A percentile compares a stretch with the other conserved stretches of the same genome.
phyloP scores from a whole-genome alignment of 2,113 vertebrate genomes.

The Amphilophus citrinellus region DNA sequence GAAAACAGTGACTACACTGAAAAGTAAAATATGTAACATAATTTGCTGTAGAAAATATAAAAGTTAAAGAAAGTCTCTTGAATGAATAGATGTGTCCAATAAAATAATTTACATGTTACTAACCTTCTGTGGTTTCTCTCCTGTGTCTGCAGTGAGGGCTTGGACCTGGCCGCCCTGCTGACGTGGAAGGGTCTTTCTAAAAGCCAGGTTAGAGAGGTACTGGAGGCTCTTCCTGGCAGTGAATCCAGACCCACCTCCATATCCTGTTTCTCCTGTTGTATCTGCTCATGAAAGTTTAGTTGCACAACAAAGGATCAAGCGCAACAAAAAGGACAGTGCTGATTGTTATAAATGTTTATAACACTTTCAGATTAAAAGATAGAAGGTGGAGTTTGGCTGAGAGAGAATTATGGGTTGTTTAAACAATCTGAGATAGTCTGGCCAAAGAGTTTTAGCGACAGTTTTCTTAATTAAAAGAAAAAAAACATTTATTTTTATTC shows the following conservation, averaged over 20 bases:
- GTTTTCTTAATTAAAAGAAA: neutral
- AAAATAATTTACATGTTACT: neutral
- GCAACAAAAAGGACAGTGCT: neutral
- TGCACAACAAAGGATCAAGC: neutral
- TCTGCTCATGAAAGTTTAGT: neutral
- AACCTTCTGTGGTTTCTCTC: neutral
- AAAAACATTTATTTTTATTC: neutral
- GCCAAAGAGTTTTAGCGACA: neutral
- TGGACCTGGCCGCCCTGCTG: slow-evolving; percentile 46
- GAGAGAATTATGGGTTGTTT: neutral
- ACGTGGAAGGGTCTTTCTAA: slow-evolving; percentile 48
- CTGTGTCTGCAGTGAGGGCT: slow-evolving; percentile 40
- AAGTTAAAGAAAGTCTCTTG: neutral
- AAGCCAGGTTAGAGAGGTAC: slow-evolving; percentile 21
- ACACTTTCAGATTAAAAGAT: neutral
- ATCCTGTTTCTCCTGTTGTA: neutral
- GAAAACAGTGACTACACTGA: rapidly evolving
- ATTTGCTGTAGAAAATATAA: neutral
- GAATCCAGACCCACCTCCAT: neutral
- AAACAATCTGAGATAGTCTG: neutral
- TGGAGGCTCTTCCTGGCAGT: slow-evolving; percentile 9
- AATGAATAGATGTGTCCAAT: neutral
- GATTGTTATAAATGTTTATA: neutral
- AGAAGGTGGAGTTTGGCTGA: neutral
- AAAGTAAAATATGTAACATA: no score